phyloP scores from a whole-genome alignment of 1,140 invertebrate species.

The Subanguina moxae region DNA sequence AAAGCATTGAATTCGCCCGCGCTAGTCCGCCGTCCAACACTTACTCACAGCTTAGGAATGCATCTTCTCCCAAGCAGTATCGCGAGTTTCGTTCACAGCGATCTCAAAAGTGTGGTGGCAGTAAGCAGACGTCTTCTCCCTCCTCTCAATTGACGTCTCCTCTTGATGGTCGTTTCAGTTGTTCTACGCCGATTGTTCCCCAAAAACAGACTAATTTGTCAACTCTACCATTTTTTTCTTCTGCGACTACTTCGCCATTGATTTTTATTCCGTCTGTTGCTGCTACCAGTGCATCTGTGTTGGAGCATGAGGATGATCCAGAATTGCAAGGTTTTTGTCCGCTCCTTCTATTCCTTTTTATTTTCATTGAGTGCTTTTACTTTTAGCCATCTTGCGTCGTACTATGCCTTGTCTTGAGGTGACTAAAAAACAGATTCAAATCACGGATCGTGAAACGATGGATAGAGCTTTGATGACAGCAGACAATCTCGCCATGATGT shows the following conservation, averaged over 20 bases:
- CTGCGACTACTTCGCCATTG: too few relatives aligned
- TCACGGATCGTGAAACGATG: not conserved
- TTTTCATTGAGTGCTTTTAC: not conserved
- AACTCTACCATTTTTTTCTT: too few relatives aligned
- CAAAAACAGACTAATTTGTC: too few relatives aligned
- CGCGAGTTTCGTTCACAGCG: not conserved
- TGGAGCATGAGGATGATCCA: slow-evolving; percentile 1
- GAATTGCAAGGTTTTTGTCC: not conserved
- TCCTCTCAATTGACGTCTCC: too few relatives aligned
- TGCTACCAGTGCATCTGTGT: not conserved
- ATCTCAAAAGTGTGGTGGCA: too few relatives aligned
- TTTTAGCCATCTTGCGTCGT: not conserved
- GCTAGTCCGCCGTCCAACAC: not conserved
- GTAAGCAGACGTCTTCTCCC: too few relatives aligned
- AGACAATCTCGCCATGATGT: not conserved
- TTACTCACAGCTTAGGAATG: too few relatives aligned
- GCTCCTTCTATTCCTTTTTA: too few relatives aligned
- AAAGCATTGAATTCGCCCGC: not conserved
- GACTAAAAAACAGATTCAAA: not conserved
- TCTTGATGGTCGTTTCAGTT: too few relatives aligned
- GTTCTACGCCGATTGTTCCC: too few relatives aligned
- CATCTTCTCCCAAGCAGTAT: not conserved
- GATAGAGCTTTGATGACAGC: not conserved
- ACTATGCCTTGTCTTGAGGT: slow-evolving; percentile 1
- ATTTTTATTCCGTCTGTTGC: not conserved